Evolutionary conservation across 2,797 vertebrate genomes (phyloP), one percentile per base, ranked within the genome.

Genomic region (Oceanodroma leucorhoa): DNA sequence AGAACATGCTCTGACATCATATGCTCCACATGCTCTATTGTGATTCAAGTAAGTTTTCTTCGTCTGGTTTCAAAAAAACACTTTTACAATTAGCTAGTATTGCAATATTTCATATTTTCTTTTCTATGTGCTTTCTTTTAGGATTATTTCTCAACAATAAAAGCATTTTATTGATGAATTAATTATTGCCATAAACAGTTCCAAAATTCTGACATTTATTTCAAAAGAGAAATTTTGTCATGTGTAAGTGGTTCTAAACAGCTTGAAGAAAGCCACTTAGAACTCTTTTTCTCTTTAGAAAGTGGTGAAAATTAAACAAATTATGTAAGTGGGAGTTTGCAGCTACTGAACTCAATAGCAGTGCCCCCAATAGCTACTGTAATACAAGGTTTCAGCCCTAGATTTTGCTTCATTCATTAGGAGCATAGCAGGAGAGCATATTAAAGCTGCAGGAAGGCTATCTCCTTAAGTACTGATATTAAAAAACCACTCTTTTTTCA

Each of bases 401-500:
- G 58, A 71, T 27, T 75, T 83, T 71, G 23, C 27, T 83, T 86
- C 60, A 41, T 75, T 83, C 79, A 81, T 70, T 61, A 87, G 48
- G 1, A 70, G 17, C 43, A 32, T 10, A 79, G n/a, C 36, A 87
- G 57, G 41, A 83, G 9, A 78, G 41, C 45, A 67, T 10, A 78
- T 5, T 17, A 61, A 89, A 93, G 45, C 57, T 88, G 57, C 38
- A 86, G 79, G 30, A 93, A 89, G n/a, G n/a, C 71, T 79, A 48
- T 11, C 6, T 76, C 40, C 51, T 84, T 30, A 73, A 7, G 21
- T 58, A 79, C 1, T 29, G 9, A 40, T 51, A 51, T 62, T 72
- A 12, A 32, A 78, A n/a, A 2, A 2, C 5, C 0, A 0, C 1
- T 6, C 18, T 45, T 66, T 78, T 46, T 16, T 4, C 5, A 17